phyloP scores from a whole-genome alignment of 2,888 invertebrate species.

The Sinohyriopsis cumingii region DNA sequence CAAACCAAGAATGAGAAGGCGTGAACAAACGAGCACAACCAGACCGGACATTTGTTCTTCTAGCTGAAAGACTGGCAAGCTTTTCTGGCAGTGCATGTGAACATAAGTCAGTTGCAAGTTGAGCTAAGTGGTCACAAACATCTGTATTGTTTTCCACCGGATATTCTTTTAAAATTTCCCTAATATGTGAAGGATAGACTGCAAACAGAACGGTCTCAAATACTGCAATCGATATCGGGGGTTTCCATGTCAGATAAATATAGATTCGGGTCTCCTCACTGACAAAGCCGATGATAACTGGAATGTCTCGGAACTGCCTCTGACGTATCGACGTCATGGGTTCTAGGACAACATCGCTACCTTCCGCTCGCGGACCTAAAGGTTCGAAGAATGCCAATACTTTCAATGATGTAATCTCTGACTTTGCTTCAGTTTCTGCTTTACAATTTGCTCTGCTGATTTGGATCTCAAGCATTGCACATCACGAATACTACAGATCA shows the following conservation, averaged over 20 bases:
- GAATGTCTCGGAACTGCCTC: slow-evolving; percentile 37
- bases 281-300: slow-evolving; percentile 53
- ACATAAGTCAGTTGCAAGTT: slow-evolving; percentile 53
- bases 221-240: too few species aligned
- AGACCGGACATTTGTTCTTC: slow-evolving; percentile 20
- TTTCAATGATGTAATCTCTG: slow-evolving; percentile 50
- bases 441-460: slow-evolving; percentile 50
- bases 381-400: slow-evolving; percentile 61
- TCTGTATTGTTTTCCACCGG: slow-evolving; percentile 36
- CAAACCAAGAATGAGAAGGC: slow-evolving; percentile 55
- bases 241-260: slow-evolving; percentile 51
- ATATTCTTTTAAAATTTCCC: slow-evolving; percentile 41
- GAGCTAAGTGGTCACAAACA: slow-evolving; percentile 30
- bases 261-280: slow-evolving; percentile 57
- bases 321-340: slow-evolving; percentile 39
- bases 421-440: slow-evolving; percentile 42
- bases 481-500: slow-evolving; percentile 43
- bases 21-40: slow-evolving; percentile 53
- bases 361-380: slow-evolving; percentile 59
- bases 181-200: slow-evolving; percentile 20
- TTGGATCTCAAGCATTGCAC: slow-evolving; percentile 45
- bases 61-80: slow-evolving; percentile 1
- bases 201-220: slow-evolving; percentile 6
- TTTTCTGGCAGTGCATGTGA: slow-evolving; percentile 51
- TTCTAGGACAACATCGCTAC: slow-evolving; percentile 46